Evolutionary conservation across 2,113 vertebrate species (phyloP).

Genomic region (Struthidea cinerea): DNA sequence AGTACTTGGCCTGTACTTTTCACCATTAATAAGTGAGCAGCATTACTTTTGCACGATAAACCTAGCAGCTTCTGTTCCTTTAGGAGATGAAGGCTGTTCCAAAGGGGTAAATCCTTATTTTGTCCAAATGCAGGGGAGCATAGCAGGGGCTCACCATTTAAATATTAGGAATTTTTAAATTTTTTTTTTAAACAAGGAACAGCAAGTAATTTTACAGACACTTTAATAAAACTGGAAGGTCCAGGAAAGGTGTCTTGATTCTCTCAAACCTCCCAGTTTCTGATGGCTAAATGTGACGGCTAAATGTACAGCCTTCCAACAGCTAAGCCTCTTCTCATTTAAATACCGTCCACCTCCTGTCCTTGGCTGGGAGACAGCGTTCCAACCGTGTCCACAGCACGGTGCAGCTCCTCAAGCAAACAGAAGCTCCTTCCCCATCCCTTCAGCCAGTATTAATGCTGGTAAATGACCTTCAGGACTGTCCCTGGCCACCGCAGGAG

Average conservation of each 20-base stretch:
- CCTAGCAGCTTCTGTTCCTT: not conserved
- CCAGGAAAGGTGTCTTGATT: not conserved
- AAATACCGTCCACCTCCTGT: not conserved
- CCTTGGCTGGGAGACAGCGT: not conserved
- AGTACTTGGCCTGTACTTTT: not conserved
- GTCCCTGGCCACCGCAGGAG: not conserved
- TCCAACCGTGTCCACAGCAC: rapidly evolving
- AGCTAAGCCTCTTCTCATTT: not conserved
- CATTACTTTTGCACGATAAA: not conserved
- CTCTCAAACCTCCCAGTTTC: not conserved
- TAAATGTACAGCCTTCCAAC: not conserved
- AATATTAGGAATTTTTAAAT: not conserved
- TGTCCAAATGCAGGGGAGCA: not conserved
- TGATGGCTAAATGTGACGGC: not conserved
- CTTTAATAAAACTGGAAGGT: not conserved
- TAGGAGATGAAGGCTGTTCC: not conserved
- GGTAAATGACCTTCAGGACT: not conserved
- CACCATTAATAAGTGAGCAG: not conserved
- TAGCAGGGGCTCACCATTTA: not conserved
- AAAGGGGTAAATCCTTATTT: not conserved
- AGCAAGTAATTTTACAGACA: not conserved
- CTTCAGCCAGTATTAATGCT: not conserved
- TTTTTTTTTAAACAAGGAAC: not conserved
- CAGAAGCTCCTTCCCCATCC: not conserved
- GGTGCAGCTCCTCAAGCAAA: not conserved